Conservation (phyloP, 2,888 invertebrate genomes). For the Branchellion lobata region DNA sequence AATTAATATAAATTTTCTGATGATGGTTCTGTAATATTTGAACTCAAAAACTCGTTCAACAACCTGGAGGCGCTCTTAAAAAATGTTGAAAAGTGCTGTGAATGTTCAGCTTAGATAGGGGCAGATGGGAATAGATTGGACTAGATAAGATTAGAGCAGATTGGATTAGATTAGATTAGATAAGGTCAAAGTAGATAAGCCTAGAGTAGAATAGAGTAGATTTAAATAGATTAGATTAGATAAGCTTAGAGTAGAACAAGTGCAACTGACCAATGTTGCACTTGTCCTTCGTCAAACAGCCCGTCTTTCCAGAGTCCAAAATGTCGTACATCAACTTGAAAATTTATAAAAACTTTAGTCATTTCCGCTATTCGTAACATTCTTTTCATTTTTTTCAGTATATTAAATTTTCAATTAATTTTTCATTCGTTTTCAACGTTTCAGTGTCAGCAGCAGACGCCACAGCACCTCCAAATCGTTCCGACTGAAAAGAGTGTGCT, state of each 20-base stretch:
- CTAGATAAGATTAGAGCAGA: too few relatives aligned
- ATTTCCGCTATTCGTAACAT: too few relatives aligned
- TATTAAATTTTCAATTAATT: too few relatives aligned
- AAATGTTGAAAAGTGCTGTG: too few relatives aligned
- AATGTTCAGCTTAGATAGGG: too few relatives aligned
- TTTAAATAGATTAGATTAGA: not conserved
- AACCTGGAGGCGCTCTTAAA: too few relatives aligned
- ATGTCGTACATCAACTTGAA: constrained; percentile 26
- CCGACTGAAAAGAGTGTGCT: constrained; percentile 18
- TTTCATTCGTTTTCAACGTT: too few relatives aligned
- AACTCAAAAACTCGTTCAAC: too few relatives aligned
- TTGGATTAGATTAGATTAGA: not conserved
- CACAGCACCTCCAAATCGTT: constrained; percentile 33
- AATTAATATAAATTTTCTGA: too few relatives aligned
- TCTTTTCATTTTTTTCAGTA: too few relatives aligned
- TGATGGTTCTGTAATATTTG: not conserved
- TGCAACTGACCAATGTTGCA: constrained; percentile 26
- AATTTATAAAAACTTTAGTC: not conserved
- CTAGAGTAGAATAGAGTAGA: not conserved
- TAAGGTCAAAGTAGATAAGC: not conserved
- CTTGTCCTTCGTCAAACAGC: constrained; percentile 35
- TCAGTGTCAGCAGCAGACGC: too few relatives aligned
- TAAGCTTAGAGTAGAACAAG: not conserved
- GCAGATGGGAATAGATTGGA: too few relatives aligned
- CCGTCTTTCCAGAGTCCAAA: constrained; percentile 28